Evolutionary conservation across 2,113 vertebrate species (phyloP).

Genomic region (Gymnocephalus cernua): DNA sequence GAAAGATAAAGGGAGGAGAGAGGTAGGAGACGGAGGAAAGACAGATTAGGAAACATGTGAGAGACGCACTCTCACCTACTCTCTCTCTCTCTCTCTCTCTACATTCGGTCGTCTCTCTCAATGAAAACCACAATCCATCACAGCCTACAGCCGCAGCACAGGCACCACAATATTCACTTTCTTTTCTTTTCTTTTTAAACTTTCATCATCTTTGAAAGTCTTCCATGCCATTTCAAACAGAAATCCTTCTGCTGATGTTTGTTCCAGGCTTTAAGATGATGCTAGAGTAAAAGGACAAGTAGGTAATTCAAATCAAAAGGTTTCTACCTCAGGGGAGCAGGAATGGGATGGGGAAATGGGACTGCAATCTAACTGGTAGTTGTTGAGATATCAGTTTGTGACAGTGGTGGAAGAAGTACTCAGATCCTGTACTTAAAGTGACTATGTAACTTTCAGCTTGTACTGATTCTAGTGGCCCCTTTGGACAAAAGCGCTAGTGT

Average conservation of each 20-base stretch:
- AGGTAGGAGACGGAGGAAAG: neutral
- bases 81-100: conserved; percentile 18
- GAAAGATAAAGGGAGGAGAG: neutral
- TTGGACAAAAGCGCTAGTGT: too few relatives aligned
- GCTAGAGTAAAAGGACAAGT: neutral
- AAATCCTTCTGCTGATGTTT: neutral
- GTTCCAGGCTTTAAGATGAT: neutral
- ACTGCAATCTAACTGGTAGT: neutral
- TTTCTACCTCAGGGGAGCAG: neutral
- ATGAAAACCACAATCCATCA: conserved; percentile 68
- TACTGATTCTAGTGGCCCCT: too few relatives aligned
- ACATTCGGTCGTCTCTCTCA: conserved; percentile 51
- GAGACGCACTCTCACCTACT: conserved; percentile 25
- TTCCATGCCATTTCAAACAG: conserved; percentile 6
- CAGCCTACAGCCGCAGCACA: conserved; percentile 23
- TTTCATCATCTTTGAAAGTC: conserved; percentile 8
- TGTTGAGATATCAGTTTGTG: neutral
- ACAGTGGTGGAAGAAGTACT: too few relatives aligned
- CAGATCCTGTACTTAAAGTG: too few relatives aligned
- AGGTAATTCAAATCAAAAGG: neutral
- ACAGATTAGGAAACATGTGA: conserved; percentile 18
- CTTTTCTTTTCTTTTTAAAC: neutral
- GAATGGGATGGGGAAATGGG: neutral
- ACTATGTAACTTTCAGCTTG: too few relatives aligned
- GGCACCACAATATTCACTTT: neutral